Conservation (phyloP, 1,140 invertebrate genomes). For the Palaemon carinicauda region DNA sequence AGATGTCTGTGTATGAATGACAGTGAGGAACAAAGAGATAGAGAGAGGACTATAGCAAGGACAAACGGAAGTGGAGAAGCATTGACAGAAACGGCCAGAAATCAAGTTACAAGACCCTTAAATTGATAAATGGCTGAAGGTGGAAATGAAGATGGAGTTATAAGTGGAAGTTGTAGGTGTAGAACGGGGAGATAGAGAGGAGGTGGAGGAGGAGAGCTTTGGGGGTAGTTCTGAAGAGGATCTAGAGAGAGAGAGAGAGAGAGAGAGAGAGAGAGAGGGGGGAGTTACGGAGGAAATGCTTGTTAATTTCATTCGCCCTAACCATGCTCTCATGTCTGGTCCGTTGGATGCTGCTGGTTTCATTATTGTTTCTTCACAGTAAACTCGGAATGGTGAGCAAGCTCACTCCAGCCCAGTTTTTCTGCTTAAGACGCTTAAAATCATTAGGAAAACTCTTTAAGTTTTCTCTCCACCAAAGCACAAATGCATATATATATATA, state of each 20-base stretch:
- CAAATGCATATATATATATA: no score
- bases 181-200: neutral
- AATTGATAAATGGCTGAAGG: neutral
- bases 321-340: no score
- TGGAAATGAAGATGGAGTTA: neutral
- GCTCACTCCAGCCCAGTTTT: no score
- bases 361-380: no score
- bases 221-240: neutral
- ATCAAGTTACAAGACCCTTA: neutral
- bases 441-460: no score
- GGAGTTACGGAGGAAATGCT: neutral
- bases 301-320: no score
- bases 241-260: neutral
- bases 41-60: neutral
- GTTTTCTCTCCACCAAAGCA: no score
- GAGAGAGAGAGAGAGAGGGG: neutral
- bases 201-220: neutral
- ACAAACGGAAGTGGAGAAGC: neutral
- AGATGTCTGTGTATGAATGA: neutral
- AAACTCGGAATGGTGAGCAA: no score
- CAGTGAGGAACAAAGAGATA: no score
- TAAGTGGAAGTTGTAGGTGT: neutral
- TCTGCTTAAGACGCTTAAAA: no score
- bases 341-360: no score
- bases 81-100: neutral